Base-by-base conservation (phyloP, 1,140 invertebrate genomes). In the Anastrepha obliqua region DNA sequence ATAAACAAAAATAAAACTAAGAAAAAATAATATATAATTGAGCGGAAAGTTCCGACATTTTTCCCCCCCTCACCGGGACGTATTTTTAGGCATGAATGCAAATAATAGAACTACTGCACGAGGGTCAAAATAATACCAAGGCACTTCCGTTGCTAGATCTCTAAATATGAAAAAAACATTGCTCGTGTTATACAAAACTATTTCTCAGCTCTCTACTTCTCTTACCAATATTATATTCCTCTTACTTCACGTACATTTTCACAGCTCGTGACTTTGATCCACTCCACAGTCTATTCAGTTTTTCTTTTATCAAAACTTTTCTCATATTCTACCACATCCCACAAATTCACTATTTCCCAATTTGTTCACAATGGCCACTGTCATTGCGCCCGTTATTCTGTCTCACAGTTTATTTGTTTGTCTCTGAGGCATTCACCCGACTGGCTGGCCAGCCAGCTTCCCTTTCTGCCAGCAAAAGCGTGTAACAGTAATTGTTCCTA, bases 401-500 rank as follows among this genome's bases (percentile, higher is more conserved):
- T 81, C 74, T 51, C 20, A 11, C 17, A 55, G 74, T 81, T 81
- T 81, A 81, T 81, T 55, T 55, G 74, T 11, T 13, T 67, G 20
- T 39, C 65, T 67, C 29, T 42, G 8, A 6, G 13, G 13, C 67
- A 15, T 39, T 47, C 42, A 47, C 51, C 51, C 51, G 51, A 11
- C 51, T 55, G 74, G 39, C 29, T 29, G 29, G 29, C 29, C 29
- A 29, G 29, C 70, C 44, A 47, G 42, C 47, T 17, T 47, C 44
- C 6, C 29, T 81, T 44, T 29, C 47, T 81, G 74, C 74, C 47
- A 51, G n/a, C 11, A 81, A 55, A 81, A 55, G 74, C 55, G 20
- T 81, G 74, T 51, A 81, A 51, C 29, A 55, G 74, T 81, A 81
- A 81, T 81, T 81, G 74, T 7, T 81, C 74, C 74, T 81, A 81